Percentiles rank a stretch among this genome's conserved stretches.
These are phyloP conservation scores for Pantala flavescens DNA, from an alignment of 1,140 invertebrate genomes.

Conservation along the genomic window DNA sequence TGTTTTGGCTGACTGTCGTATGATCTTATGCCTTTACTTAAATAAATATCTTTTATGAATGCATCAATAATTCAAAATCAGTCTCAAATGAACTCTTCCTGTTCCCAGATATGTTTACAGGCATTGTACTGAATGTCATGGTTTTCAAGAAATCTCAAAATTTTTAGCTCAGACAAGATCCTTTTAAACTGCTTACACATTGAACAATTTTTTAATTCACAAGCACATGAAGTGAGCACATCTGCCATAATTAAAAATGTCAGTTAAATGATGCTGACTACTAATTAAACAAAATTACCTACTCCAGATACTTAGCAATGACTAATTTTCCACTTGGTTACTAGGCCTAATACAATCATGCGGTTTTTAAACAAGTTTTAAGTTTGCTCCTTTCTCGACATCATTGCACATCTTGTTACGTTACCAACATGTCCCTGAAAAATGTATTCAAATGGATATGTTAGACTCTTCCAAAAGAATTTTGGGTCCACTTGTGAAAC, in stretches of 20 bases:
- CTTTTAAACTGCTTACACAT: background rate
- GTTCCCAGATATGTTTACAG: background rate
- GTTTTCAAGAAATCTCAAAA: background rate
- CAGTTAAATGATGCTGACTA: background rate
- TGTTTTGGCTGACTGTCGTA: background rate
- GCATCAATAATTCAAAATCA: background rate
- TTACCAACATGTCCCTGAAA: background rate
- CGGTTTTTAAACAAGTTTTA: background rate
- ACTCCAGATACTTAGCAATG: background rate
- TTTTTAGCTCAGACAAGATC: background rate
- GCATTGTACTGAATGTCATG: background rate
- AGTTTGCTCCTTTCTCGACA: background rate
- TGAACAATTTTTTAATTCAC: background rate
- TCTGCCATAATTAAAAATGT: background rate
- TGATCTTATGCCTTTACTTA: background rate
- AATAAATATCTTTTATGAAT: background rate
- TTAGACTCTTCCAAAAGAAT: background rate
- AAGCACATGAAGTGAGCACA: conserved; percentile 8
- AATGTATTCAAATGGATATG: background rate
- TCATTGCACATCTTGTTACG: background rate
- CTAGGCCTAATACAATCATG: background rate
- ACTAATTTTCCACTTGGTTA: background rate
- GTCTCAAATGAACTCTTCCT: background rate
- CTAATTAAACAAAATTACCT: background rate
- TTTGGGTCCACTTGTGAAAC: conserved; percentile 9